Evolutionary conservation across 2,888 invertebrate species (phyloP).

Genomic region (Thereva unica): DNA sequence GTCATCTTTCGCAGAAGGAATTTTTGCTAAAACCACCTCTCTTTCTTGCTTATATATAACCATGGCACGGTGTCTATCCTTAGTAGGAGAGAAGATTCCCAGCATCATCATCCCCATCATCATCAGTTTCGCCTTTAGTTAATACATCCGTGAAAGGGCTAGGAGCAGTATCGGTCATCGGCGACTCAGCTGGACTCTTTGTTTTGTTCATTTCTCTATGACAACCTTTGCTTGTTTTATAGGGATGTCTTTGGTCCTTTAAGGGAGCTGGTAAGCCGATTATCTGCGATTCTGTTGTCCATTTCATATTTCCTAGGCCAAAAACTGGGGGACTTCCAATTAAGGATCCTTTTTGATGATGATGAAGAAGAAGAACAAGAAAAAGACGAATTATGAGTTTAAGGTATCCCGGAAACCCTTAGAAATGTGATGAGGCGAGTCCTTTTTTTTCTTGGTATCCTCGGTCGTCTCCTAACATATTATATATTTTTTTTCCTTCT

Average conservation of each 20-base stretch:
- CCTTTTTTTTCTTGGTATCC: conserved; percentile 4
- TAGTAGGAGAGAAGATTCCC: neutral
- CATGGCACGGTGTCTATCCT: conserved; percentile 16
- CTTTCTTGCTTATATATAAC: conserved; percentile 6
- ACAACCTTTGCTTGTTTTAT: conserved; percentile 13
- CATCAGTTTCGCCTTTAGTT: no score
- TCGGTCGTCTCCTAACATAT: neutral
- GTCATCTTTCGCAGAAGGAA: neutral
- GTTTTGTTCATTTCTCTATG: conserved; percentile 28
- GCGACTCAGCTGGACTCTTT: conserved; percentile 17
- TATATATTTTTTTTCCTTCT: no score
- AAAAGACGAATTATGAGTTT: conserved; percentile 11
- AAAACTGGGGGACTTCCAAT: conserved; percentile 14
- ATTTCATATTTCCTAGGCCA: conserved; percentile 26
- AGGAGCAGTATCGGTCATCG: neutral
- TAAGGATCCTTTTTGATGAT: conserved; percentile 27
- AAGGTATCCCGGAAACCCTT: neutral
- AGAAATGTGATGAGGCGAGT: neutral
- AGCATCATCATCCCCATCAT: no score
- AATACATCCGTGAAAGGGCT: no score
- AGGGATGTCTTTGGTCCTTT: conserved; percentile 17
- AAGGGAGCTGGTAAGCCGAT: conserved; percentile 32
- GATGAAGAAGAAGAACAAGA: conserved; percentile 12
- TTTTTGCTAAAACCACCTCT: neutral
- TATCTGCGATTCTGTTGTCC: conserved; percentile 17